phyloP scores from a whole-genome alignment of 2,797 vertebrate genomes.

The Periophthalmus magnuspinnatus region DNA sequence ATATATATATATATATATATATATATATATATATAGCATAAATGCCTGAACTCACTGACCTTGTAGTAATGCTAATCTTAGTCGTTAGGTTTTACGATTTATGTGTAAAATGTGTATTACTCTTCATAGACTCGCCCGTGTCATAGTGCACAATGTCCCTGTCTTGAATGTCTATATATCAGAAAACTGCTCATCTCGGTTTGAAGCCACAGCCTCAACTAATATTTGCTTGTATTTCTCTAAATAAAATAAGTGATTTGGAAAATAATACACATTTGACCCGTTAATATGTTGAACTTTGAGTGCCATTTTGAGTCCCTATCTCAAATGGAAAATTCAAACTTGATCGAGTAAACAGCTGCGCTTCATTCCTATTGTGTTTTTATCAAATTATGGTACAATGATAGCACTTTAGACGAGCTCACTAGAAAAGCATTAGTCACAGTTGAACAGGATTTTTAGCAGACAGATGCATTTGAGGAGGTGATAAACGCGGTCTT shows the following conservation, averaged over 20 bases:
- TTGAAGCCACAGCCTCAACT: neutral
- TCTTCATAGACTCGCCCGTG: neutral
- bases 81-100: too few relatives aligned
- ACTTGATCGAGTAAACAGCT: conserved; percentile 1
- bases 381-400: neutral
- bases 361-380: neutral
- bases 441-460: neutral
- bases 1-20: too few relatives aligned
- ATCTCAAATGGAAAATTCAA: conserved; percentile 3
- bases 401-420: neutral
- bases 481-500: conserved; percentile 6
- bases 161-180: too few relatives aligned
- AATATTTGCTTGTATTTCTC: neutral
- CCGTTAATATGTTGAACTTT: neutral
- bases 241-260: neutral
- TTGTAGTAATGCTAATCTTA: neutral
- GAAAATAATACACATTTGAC: neutral
- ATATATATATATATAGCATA: too few relatives aligned
- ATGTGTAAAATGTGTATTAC: neutral
- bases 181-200: neutral
- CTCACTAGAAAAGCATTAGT: neutral
- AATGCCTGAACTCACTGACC: neutral
- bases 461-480: conserved; percentile 3
- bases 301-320: neutral
- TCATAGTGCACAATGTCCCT: neutral